Evolutionary conservation across 2,888 invertebrate species (phyloP), one percentile per base, ranked within the genome.

Genomic region (Sinohyriopsis cumingii): DNA sequence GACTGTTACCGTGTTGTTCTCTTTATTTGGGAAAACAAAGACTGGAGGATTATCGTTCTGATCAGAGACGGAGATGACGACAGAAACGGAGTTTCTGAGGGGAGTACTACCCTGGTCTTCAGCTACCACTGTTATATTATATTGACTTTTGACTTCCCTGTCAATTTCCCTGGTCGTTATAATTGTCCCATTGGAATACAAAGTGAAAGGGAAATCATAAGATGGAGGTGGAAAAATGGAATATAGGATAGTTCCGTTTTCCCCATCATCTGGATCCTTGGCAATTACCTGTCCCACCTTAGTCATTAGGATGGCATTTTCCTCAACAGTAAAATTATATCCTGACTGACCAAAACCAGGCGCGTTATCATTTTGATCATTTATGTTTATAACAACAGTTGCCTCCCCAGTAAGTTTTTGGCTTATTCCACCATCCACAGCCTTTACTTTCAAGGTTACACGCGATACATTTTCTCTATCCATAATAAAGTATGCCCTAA

Each of bases 1-100:
- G 61, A 82, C 73, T 28, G 78, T 73, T 53, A 82, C 71, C 6
- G 81, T 78, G 45, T 79, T 79, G 75, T 84, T 83, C 56, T 71
- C 71, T 19, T 69, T 77, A 63, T 72, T 72, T 12, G 84, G 83
- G 57, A 79, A 81, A 24, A 79, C 73, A 72, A 84, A 82, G 56
- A 77, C 68, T 0, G 84, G 84, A 12, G 71, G 69, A 69, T 84
- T 81, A 72, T 84, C 84, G 65, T 84, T 84, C 22, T 77, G 74
- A 69, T 83, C 84, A 59, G 75, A 65, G 18, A 85, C 80, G 19
- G 73, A 71, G 20, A 85, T 78, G 9, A 78, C 69, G 22, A 85
- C 81, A 2, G 77, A 73, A 28, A 79, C 76, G 3, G 82, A 78
- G 25, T 79, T 78, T 33, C 80, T 80, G n/a, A 80, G 72, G 15